Percentiles rank a stretch among this genome's conserved stretches.
Evolutionary conservation across 2,797 vertebrate species (phyloP).

Genomic region (Balearica regulorum): DNA sequence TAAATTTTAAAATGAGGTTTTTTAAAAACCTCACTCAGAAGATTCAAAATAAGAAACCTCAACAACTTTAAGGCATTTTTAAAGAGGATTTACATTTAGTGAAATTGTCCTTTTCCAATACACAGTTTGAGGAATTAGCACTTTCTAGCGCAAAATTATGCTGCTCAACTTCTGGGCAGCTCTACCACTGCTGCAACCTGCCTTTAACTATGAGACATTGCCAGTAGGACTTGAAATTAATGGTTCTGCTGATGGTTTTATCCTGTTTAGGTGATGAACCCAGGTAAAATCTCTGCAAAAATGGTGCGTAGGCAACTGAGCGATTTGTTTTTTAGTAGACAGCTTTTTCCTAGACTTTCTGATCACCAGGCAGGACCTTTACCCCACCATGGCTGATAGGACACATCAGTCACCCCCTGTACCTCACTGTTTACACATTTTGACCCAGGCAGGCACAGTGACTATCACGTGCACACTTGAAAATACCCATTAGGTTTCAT

Average conservation of each 20-base stretch:
- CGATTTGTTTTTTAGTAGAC: background rate
- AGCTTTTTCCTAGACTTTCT: background rate
- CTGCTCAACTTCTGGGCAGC: background rate
- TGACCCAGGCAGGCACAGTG: background rate
- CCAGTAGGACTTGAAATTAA: background rate
- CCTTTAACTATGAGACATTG: background rate
- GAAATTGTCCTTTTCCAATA: background rate
- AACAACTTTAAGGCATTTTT: background rate
- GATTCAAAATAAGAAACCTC: background rate
- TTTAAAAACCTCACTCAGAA: background rate
- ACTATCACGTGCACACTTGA: accelerated
- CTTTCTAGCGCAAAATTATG: background rate
- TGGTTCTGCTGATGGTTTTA: background rate
- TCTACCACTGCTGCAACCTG: background rate
- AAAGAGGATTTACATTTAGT: background rate
- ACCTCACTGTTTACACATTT: background rate
- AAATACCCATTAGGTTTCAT: background rate
- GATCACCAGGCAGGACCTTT: background rate
- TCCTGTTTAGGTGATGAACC: background rate
- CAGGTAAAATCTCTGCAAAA: background rate
- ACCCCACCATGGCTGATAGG: background rate
- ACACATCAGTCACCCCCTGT: accelerated
- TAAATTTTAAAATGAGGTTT: background rate
- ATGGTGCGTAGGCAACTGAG: background rate
- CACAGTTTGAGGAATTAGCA: background rate